Evolutionary conservation across 2,113 vertebrate species (phyloP), one percentile per base, ranked within the genome.

Genomic region (Muntiacus muntjak): DNA sequence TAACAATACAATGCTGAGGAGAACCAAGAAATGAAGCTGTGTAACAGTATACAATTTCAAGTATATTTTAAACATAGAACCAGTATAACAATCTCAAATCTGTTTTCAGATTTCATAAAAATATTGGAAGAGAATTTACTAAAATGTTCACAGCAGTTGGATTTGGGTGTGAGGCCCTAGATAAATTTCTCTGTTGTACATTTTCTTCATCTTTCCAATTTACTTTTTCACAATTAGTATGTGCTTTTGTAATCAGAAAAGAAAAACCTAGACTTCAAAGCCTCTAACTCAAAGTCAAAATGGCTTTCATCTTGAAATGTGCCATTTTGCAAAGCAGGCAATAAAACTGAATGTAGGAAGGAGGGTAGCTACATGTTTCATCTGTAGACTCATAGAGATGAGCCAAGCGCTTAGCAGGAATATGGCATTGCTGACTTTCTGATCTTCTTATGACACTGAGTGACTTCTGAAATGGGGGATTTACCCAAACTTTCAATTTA

Each of bases 201-300:
- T 85, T 91, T 92, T 97, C 92, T 95, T 95, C 91, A 91, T 74
- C 78, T 89, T 96, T 82, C 30, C 74, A 26, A 50, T 87, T 96
- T 96, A 54, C 55, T 89, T 62, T 89, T 82, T 93, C 91, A 93
- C 86, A 95, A 96, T 97, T 95, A 96, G 58, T 67, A 81, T 85
- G 83, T 81, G 94, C 78, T 93, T 95, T 95, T 60, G 95, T 90
- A 91, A 97, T 95, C 96, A 92, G 95, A 52, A 78, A 30, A 91
- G 57, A 89, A 97, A 92, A 94, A 13, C 30, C 52, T 81, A n/a
- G 6, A 95, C 91, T 96, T 98, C 94, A 92, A 97, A 97, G 94
- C 57, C 94, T 89, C 87, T 87, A 64, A 97, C 89, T 98, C 97
- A 78, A 71, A 94, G 85, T 89, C 93, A 47, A 88, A 94, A 92